These are phyloP conservation scores for Zygogramma bicolorata DNA, from an alignment of 2,888 invertebrate genomes.

Conservation along the genomic window DNA sequence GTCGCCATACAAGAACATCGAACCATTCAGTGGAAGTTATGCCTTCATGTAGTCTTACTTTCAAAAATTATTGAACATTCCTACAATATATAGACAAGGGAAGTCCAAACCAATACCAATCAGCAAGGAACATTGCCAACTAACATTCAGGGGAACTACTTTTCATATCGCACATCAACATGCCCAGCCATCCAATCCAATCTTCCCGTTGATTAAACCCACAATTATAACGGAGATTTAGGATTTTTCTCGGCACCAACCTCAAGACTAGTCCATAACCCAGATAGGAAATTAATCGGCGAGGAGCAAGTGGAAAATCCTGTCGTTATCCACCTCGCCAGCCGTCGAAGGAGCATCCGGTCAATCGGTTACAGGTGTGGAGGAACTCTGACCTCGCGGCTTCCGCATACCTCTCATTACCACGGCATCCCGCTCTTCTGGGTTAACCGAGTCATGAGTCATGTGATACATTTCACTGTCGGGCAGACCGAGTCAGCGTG, in stretches of 20 bases:
- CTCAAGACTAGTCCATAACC: constrained; percentile 20
- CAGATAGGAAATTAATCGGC: neutral
- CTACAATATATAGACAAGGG: no score
- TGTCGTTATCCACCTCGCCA: neutral
- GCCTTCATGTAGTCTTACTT: no score
- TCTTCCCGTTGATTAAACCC: neutral
- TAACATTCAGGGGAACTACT: no score
- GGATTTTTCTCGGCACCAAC: neutral
- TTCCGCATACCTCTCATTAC: constrained; percentile 62
- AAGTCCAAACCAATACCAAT: no score
- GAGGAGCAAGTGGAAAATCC: constrained; percentile 6
- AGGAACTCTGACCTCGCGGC: constrained; percentile 61
- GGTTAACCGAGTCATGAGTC: constrained; percentile 50
- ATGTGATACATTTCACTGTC: constrained; percentile 17
- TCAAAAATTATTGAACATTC: no score
- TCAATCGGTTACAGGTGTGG: constrained; percentile 62
- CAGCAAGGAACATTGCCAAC: no score
- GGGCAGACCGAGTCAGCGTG: neutral
- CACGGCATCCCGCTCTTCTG: constrained; percentile 46
- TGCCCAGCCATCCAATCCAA: no score
- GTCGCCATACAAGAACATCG: no score
- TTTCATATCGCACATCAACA: no score
- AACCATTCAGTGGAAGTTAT: no score
- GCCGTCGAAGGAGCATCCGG: constrained; percentile 54
- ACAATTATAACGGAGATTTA: neutral